Evolutionary conservation across 2,888 invertebrate species (phyloP).

Genomic region (Hartigia nigra): DNA sequence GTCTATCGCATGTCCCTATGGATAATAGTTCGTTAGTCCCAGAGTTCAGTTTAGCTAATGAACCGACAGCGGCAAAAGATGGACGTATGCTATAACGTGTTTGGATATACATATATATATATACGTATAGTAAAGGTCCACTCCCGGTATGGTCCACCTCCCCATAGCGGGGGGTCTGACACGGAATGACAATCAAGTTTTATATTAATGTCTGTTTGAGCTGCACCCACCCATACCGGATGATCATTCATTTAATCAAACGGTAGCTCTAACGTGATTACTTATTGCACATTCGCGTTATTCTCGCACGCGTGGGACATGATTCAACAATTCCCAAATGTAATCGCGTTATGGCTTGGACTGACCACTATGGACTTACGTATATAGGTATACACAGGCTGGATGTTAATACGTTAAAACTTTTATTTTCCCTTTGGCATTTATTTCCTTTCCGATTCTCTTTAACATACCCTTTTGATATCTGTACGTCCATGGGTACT

Average conservation of each 20-base stretch:
- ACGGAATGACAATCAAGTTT: conserved; percentile 55
- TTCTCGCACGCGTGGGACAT: conserved; percentile 50
- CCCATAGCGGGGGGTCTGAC: conserved; percentile 1
- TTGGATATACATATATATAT: background rate
- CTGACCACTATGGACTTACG: background rate
- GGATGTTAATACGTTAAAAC: background rate
- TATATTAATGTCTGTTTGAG: conserved; percentile 45
- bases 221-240: conserved; percentile 43
- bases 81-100: conserved; percentile 13
- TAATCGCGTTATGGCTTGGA: conserved; percentile 41
- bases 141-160: background rate
- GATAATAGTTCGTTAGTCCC: conserved; percentile 23
- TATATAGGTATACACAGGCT: background rate
- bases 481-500: background rate
- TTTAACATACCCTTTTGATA: background rate
- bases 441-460: background rate
- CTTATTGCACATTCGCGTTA: conserved; percentile 55
- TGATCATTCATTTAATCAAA: conserved; percentile 59
- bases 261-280: conserved; percentile 56
- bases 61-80: conserved; percentile 19
- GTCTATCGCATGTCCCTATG: conserved; percentile 19
- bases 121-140: background rate
- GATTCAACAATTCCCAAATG: conserved; percentile 56
- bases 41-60: conserved; percentile 27
- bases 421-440: background rate